Evolutionary conservation across 1,140 invertebrate species (phyloP).

Genomic region (Holcopasites calliopsidis): DNA sequence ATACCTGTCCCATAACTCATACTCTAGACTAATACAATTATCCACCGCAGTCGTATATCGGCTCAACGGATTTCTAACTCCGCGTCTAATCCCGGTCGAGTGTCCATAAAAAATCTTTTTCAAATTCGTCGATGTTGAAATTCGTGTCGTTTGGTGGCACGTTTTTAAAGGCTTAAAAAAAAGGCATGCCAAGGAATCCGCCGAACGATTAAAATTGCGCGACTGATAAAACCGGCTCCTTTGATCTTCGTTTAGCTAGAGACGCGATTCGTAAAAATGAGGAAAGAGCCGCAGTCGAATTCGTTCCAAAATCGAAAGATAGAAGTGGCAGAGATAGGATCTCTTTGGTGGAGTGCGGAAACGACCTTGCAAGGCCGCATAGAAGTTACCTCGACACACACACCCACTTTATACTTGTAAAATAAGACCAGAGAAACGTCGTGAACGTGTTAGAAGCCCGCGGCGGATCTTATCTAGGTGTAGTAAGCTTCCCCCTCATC

Average conservation of each 20-base stretch:
- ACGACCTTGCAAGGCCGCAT: slow-evolving; percentile 64
- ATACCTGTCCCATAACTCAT: background rate
- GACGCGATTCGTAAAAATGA: background rate
- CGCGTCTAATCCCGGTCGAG: background rate
- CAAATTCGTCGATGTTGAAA: background rate
- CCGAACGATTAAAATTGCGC: background rate
- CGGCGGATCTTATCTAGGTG: slow-evolving; percentile 17
- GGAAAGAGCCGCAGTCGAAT: background rate
- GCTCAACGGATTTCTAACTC: background rate
- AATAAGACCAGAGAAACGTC: slow-evolving; percentile 46
- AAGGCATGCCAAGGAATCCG: too few relatives aligned
- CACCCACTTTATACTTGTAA: slow-evolving; percentile 46
- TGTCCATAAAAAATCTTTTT: background rate
- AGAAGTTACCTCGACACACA: slow-evolving; percentile 37
- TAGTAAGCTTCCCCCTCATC: slow-evolving; percentile 14
- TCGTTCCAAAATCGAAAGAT: background rate
- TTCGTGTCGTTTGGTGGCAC: too few relatives aligned
- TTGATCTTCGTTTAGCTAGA: slow-evolving; percentile 13
- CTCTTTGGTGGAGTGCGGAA: slow-evolving; percentile 9
- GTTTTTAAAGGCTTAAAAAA: too few relatives aligned
- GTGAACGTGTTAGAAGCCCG: slow-evolving; percentile 21
- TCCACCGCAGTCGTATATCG: background rate
- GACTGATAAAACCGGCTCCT: too few relatives aligned
- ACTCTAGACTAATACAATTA: background rate
- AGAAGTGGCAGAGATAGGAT: background rate